Evolutionary conservation across 2,888 invertebrate species (phyloP), one percentile per base, ranked within the genome.

Genomic region (Acanthoscelides obtectus): DNA sequence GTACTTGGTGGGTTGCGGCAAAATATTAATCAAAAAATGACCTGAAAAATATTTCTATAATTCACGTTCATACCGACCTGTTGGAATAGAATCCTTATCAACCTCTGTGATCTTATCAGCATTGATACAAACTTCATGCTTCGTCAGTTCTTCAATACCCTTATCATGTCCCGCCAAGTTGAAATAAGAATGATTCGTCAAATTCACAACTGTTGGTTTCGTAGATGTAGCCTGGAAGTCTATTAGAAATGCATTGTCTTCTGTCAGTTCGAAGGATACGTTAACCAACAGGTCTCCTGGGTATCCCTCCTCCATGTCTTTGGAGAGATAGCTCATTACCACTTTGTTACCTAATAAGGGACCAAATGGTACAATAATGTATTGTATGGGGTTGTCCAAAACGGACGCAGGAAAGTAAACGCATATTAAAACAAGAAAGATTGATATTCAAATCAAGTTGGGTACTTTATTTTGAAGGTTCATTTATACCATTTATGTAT

Each of bases 151-250:
- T 8, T 87, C 86, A 0, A 88, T 84, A 0, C 93, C 94, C 19
- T 90, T 86, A 81, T 92, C 92, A 86, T 97, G 95, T n/a, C 97
- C 97, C 69, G 92, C 95, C 65, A 98, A 88, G 86, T 98, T 98
- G 85, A 98, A 97, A 84, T 94, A 98, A 0, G 94, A 90, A 81
- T 97, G 93, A 84, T 94, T 94, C 68, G 96, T 96, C 71, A 98
- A 86, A 84, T 95, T 97, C 74, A 98, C 87, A 19, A 93, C 90
- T 0, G 97, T 97, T 0, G 94, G 89, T 81, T 93, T 93, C 12
- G 90, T 92, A 1, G 93, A 89, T 2, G 89, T 90, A 20, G 94
- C 95, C 75, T 87, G 89, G 88, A 94, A 95, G 74, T 91, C 89
- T 4, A 97, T 89, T 73, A 89, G 86, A 66, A 98, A 87, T 73